phyloP scores from a whole-genome alignment of 2,797 vertebrate genomes.

The Gymnocypris eckloni region DNA sequence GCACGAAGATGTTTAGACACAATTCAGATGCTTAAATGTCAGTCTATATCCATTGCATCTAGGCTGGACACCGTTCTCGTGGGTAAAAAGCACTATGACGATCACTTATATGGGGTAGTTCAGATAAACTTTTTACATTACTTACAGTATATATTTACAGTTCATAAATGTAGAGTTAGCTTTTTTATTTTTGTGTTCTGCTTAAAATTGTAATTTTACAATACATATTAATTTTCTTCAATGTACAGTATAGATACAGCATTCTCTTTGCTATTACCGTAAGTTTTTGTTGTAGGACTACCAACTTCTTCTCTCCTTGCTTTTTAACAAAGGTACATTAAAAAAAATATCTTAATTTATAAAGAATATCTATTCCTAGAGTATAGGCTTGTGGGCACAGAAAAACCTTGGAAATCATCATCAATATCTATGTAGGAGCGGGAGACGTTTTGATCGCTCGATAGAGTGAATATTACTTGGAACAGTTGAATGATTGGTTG shows the following conservation, averaged over 20 bases:
- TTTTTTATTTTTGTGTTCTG: constrained; percentile 45
- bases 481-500: constrained; percentile 45
- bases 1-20: constrained; percentile 37
- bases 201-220: constrained; percentile 64
- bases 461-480: constrained; percentile 30
- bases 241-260: constrained; percentile 74
- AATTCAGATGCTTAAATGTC: constrained; percentile 33
- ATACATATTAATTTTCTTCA: constrained; percentile 77
- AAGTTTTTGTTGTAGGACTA: constrained; percentile 72
- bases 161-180: constrained; percentile 40
- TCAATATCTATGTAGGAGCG: constrained; percentile 12
- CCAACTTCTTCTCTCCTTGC: constrained; percentile 68
- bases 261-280: constrained; percentile 75
- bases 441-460: constrained; percentile 18
- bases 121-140: constrained; percentile 42
- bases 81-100: constrained; percentile 31
- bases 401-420: constrained; percentile 41
- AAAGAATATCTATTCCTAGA: constrained; percentile 40
- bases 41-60: constrained; percentile 29
- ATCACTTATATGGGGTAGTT: constrained; percentile 40
- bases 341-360: constrained; percentile 35
- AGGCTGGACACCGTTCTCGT: constrained; percentile 23
- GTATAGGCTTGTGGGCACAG: constrained; percentile 54
- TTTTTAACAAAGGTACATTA: constrained; percentile 63
- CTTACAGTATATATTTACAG: constrained; percentile 48